Conservation (phyloP, 2,888 invertebrate genomes). For the Thymelicus lineola region DNA sequence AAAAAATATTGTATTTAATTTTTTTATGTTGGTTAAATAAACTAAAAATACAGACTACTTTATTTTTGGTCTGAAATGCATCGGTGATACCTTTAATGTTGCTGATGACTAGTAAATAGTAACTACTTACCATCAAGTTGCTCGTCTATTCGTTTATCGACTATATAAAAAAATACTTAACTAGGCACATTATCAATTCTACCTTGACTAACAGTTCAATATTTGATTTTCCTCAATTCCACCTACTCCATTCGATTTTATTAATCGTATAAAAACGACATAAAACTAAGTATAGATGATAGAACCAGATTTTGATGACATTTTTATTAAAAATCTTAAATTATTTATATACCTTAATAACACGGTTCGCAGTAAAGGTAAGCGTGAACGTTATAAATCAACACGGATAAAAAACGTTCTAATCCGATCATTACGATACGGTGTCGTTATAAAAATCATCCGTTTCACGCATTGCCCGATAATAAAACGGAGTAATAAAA, state of each 20-base stretch:
- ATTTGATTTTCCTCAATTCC: background rate
- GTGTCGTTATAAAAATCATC: slow-evolving; percentile 69
- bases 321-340: slow-evolving; percentile 46
- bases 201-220: too few relatives aligned
- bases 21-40: too few relatives aligned
- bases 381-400: slow-evolving; percentile 69
- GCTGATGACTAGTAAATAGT: too few relatives aligned
- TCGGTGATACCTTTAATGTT: too few relatives aligned
- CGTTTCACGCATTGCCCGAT: slow-evolving; percentile 77
- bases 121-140: too few relatives aligned
- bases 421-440: slow-evolving; percentile 72
- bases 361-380: slow-evolving; percentile 48
- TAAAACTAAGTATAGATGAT: slow-evolving; percentile 25
- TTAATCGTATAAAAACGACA: slow-evolving; percentile 5
- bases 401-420: slow-evolving; percentile 66
- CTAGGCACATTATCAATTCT: too few relatives aligned
- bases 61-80: too few relatives aligned
- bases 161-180: too few relatives aligned
- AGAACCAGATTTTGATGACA: slow-evolving; percentile 39
- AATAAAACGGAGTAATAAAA: slow-evolving; percentile 68
- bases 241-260: background rate
- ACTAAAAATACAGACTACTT: too few relatives aligned
- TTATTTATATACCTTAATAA: slow-evolving; percentile 46
- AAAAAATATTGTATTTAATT: too few relatives aligned
- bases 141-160: too few relatives aligned